These are phyloP conservation scores for Acomys russatus DNA, from an alignment of 2,797 vertebrate genomes.

Conservation along the genomic window DNA sequence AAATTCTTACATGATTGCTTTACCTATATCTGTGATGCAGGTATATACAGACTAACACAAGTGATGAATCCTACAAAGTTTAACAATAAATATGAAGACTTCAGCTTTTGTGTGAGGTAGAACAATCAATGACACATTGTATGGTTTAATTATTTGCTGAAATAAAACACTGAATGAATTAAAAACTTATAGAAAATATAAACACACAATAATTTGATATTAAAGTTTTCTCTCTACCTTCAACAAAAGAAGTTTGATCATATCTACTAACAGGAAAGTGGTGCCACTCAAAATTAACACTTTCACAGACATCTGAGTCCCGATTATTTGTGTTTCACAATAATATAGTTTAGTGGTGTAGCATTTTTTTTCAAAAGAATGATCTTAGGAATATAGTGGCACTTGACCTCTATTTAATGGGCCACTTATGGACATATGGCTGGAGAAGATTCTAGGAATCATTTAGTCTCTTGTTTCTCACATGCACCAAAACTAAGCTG, in stretches of 20 bases:
- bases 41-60: not conserved
- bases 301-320: not conserved
- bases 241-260: not conserved
- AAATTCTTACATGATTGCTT: not conserved
- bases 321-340: not conserved
- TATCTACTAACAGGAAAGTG: not conserved
- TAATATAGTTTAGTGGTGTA: not conserved
- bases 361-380: not conserved
- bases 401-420: not conserved
- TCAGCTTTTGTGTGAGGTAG: not conserved
- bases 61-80: not conserved
- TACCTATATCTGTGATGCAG: not conserved
- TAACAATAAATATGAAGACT: not conserved
- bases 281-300: not conserved
- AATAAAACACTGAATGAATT: not conserved
- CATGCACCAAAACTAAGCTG: not conserved
- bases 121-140: not conserved
- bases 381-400: not conserved
- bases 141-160: constrained; percentile 4
- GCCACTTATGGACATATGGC: not conserved
- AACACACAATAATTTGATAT: not conserved
- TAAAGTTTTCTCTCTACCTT: not conserved
- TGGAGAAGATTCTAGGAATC: not conserved
- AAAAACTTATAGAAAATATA: not conserved
- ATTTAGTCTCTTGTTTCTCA: not conserved